phyloP scores from a whole-genome alignment of 2,888 invertebrate genomes.

The Sarcophaga carnaria region DNA sequence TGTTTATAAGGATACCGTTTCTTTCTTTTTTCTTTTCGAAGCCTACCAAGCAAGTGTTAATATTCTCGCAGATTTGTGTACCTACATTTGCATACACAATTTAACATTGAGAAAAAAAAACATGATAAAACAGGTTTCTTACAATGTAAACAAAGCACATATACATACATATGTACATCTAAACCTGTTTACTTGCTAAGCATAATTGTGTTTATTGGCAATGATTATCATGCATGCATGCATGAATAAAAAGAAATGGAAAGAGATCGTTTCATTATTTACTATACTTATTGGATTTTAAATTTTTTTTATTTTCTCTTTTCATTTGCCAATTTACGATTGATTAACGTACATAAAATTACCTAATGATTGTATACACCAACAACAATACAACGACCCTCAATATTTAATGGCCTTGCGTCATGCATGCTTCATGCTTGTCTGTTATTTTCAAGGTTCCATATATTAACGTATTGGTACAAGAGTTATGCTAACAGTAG shows the following conservation, averaged over 20 bases:
- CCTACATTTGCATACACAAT: too few relatives aligned
- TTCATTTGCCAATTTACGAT: constrained; percentile 16
- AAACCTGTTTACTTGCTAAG: neutral
- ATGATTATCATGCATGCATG: neutral
- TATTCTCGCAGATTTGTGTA: neutral
- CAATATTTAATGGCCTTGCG: neutral
- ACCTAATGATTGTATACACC: constrained; percentile 18
- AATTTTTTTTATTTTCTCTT: neutral
- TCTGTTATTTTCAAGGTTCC: neutral
- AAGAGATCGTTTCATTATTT: too few relatives aligned
- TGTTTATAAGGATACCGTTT: neutral
- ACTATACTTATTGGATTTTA: neutral
- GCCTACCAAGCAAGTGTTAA: neutral
- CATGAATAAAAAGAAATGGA: neutral
- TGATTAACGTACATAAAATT: constrained; percentile 34
- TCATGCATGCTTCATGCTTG: neutral
- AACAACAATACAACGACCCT: neutral
- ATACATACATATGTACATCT: neutral
- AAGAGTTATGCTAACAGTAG: neutral
- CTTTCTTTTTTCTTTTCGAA: neutral
- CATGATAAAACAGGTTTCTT: too few relatives aligned
- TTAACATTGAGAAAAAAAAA: too few relatives aligned
- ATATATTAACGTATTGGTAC: too few relatives aligned
- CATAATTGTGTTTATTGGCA: neutral
- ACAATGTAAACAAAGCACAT: neutral